Conservation (phyloP, 2,888 invertebrate genomes). For the Ichneumoninae sp. region DNA sequence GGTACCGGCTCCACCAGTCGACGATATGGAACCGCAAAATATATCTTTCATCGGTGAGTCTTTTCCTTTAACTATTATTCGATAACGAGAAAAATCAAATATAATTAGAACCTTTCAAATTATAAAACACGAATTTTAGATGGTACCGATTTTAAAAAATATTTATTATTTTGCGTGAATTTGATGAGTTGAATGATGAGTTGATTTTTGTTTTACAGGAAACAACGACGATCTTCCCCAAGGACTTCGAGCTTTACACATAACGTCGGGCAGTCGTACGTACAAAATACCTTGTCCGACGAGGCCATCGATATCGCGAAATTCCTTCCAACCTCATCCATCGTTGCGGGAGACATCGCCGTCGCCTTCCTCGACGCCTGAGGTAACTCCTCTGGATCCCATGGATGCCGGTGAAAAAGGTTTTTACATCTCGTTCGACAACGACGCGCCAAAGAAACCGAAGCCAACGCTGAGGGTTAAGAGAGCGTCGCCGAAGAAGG, state of each 20-base stretch:
- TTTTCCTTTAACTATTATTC: background rate
- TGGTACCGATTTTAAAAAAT: too few relatives aligned
- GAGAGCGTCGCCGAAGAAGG: conserved; percentile 90
- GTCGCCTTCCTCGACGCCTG: conserved; percentile 83
- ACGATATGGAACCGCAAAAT: conserved; percentile 97
- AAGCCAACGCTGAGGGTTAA: conserved; percentile 94
- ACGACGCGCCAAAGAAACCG: conserved; percentile 94
- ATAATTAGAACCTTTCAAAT: background rate
- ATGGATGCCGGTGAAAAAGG: conserved; percentile 89
- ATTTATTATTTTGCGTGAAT: background rate
- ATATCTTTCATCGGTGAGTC: conserved; percentile 94
- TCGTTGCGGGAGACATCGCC: conserved; percentile 82
- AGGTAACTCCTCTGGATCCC: conserved; percentile 84
- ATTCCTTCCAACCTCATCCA: conserved; percentile 88
- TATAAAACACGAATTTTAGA: background rate
- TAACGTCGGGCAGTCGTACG: conserved; percentile 94
- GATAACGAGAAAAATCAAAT: background rate
- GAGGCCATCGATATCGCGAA: conserved; percentile 89
- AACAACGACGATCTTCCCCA: conserved; percentile 84
- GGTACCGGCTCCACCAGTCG: conserved; percentile 89
- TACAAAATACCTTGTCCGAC: conserved; percentile 96
- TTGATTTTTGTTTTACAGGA: conserved; percentile 67
- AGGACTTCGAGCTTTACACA: conserved; percentile 91
- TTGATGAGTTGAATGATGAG: background rate
- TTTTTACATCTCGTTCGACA: conserved; percentile 97